Evolutionary conservation across 2,888 invertebrate species (phyloP), one percentile per base, ranked within the genome.

Genomic region (Chorisops tibialis): DNA sequence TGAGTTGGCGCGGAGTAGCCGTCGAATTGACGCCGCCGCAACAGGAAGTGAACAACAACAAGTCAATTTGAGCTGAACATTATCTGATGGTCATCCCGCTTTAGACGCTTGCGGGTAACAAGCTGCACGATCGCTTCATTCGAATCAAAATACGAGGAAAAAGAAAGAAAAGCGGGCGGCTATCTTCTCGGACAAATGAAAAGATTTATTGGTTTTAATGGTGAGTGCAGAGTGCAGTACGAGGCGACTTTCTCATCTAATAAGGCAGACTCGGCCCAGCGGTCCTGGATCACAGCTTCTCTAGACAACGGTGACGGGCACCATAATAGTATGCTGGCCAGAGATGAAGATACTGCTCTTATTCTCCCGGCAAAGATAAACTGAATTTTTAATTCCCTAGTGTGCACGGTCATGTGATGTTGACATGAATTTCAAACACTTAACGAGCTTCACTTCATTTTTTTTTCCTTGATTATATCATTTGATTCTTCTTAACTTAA

Each of bases 21-120:
- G 30, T 5, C 5, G 9, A 30, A 30, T 30, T 30, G 30, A 30
- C 18, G 14, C 19, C 11, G 18, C 19, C 18, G 22, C 59, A 24
- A 48, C 63, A 52, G 63, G 54, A 63, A 63, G 54, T 54, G 35
- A 38, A 9, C 47, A 59, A 59, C 63, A 63, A 63, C 54, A 59
- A 63, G 59, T 49, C 48, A 59, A 63, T 59, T 59, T 63, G 52
- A 41, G 39, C 35, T 39, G 45, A 60, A 49, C 39, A 60, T 60
- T 50, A 60, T 60, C 37, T 60, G 60, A 60, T 60, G 49, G 48
- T 49, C 50, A 60, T 50, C 47, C 38, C 21, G 24, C 19, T 41
- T 30, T 30, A 30, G 30, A 7, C 30, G 30, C 21, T 19, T 22
- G 11, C 43, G 16, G 9, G 12, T n/a, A 14, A 12, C 41, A 41